These are phyloP conservation scores for Rattus rattus DNA, from an alignment of 2,113 vertebrate species.

Conservation along the genomic window DNA sequence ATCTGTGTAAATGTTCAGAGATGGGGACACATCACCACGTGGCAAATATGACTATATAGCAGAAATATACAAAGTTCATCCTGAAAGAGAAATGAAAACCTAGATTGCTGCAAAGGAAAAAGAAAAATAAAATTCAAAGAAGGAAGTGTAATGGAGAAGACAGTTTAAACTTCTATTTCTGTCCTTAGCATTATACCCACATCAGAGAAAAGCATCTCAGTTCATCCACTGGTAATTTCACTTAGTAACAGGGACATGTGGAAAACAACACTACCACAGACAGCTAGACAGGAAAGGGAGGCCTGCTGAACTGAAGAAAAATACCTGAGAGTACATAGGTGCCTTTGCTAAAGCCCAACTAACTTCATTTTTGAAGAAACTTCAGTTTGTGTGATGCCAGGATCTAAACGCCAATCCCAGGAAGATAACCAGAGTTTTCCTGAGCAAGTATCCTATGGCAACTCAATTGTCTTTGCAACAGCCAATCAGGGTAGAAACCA, in stretches of 20 bases:
- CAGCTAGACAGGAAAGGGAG: background rate
- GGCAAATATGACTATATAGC: background rate
- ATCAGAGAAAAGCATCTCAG: background rate
- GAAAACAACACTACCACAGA: too few relatives aligned
- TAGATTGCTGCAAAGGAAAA: background rate
- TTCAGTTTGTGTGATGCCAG: too few relatives aligned
- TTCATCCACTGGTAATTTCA: background rate
- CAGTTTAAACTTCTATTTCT: background rate
- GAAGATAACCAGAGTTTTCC: too few relatives aligned
- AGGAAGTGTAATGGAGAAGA: background rate
- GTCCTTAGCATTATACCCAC: background rate
- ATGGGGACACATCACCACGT: fast-evolving
- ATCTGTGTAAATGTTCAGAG: background rate
- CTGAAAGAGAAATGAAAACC: background rate
- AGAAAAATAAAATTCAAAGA: background rate
- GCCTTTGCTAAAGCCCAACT: background rate
- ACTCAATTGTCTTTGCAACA: too few relatives aligned
- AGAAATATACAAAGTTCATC: background rate
- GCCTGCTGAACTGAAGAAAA: too few relatives aligned
- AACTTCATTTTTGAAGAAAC: too few relatives aligned
- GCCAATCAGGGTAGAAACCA: too few relatives aligned
- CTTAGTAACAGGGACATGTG: background rate
- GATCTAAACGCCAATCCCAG: too few relatives aligned
- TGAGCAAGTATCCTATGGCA: too few relatives aligned
- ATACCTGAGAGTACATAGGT: too few relatives aligned